Evolutionary conservation across 1,140 invertebrate genomes (phyloP), one percentile per base, ranked within the genome.

Genomic region (Drosophila triauraria): DNA sequence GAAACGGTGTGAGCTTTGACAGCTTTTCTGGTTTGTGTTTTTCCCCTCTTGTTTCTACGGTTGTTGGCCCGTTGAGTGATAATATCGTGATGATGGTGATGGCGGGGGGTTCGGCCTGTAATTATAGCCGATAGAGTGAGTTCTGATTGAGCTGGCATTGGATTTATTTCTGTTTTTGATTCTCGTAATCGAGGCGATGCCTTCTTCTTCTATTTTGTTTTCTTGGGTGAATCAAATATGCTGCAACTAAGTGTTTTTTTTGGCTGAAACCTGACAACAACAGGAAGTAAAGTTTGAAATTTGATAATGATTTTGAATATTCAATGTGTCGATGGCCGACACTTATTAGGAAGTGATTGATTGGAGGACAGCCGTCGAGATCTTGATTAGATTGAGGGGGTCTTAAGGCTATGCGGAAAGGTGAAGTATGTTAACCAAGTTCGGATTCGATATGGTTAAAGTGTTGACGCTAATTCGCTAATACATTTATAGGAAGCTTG

Each of bases 1-100:
- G 72, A 78, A 87, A 77, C 83, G 71, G 64, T 83, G 84, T 87
- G 84, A 80, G 84, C 80, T 88, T 83, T 80, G 84, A 87, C 84
- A 88, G 64, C 77, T 82, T 61, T 69, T 62, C 60, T 65, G 74
- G 25, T 65, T 35, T 35, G 8, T 76, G 57, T 42, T 50, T 72
- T 57, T 59, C 42, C 15, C 23, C 56, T 60, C 35, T 70, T 43
- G 35, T 61, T 61, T 53, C 70, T 59, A 8, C 38, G 35, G 27
- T 27, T 38, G 67, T 70, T 74, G 46, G 15, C 44, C n/a, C 72
- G 72, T 65, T 76, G 71, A 76, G 75, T 75, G 72, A 75, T 75
- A 75, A 75, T 75, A 75, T 75, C 71, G 72, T 75, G 69, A 72
- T 72, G 67, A 71, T 60, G 30, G 46, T 50, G 51, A 70, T 68